Base-by-base conservation (phyloP, 2,113 vertebrate genomes). In the Polypterus senegalus region DNA sequence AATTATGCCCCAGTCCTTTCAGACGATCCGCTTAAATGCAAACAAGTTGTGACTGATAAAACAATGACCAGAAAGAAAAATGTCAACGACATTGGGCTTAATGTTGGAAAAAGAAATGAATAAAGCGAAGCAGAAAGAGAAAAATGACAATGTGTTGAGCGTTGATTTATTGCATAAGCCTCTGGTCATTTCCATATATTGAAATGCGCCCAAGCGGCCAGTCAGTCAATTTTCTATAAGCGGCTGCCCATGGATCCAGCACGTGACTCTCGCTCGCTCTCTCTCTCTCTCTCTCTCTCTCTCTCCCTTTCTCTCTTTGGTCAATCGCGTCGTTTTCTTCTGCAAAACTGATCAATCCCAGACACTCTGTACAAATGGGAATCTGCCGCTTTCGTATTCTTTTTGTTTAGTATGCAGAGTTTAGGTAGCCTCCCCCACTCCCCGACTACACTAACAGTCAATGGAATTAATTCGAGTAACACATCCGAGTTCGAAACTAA, bases 111-210 rank as follows among this genome's bases (percentile, higher is more conserved):
- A 70, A 67, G 69, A 70, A 70, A 74, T 79, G 63, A 66, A 72
- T 75, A 77, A 76, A 80, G 75, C 73, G 77, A 79, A 77, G 74
- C 71, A 77, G 65, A 71, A 76, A 74, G 74, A 68, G 71, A 68
- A 71, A 79, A 76, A 74, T 73, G 83, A 73, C 71, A 62, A 70
- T 76, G 81, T 74, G 81, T 74, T 73, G 76, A 79, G 83, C 72
- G 78, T 78, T 88, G 89, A 85, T 89, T 85, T 89, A 83, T 84
- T 69, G 88, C 79, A 56, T 77, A 74, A 87, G 80, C 75, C 84
- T 71, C 77, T 66, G 84, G 88, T 88, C 83, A 88, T 88, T 89
- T 85, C 82, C 88, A 85, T 91, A 88, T 83, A 80, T 87, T 71
- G 89, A 85, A 89, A 86, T 79, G 81, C 82, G 78, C 80, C 84